These are phyloP conservation scores for Plecotus auritus DNA, from an alignment of 2,113 vertebrate genomes.

Conservation along the genomic window DNA sequence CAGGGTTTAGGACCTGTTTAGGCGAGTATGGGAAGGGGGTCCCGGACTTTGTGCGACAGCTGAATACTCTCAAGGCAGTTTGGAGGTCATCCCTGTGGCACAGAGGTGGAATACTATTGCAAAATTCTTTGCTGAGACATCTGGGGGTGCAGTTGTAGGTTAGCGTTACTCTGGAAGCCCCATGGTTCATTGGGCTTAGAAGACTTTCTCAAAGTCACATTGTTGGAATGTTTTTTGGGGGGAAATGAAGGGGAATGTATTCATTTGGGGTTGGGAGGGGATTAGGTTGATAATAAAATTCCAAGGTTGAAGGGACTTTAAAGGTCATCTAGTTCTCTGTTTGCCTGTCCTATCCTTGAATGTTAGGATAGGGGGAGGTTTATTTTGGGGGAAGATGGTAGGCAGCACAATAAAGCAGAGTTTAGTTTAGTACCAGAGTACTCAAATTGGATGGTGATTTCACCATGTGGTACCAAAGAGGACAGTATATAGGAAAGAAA, in stretches of 20 bases:
- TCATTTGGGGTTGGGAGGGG: conserved; percentile 16
- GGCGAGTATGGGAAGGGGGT: not conserved
- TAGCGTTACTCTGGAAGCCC: not conserved
- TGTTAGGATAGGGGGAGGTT: not conserved
- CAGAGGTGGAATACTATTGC: conserved; percentile 6
- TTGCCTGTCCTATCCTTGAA: conserved; percentile 16
- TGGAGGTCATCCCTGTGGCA: conserved; percentile 14
- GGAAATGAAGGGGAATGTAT: conserved; percentile 4
- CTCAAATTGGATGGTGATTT: not conserved
- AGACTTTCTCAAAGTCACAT: not conserved
- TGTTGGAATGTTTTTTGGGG: not conserved
- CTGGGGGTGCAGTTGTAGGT: conserved; percentile 18
- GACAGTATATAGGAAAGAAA: conserved; percentile 19
- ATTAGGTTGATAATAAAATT: conserved; percentile 46
- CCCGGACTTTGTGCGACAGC: conserved; percentile 11
- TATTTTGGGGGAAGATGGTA: not conserved
- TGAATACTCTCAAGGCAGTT: conserved; percentile 39
- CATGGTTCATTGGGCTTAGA: conserved; percentile 19
- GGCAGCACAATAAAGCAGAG: conserved; percentile 1
- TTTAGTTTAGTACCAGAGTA: conserved; percentile 1
- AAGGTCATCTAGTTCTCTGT: conserved; percentile 37
- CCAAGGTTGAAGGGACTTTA: conserved; percentile 39
- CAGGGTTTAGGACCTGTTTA: conserved; percentile 35
- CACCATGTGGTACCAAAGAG: conserved; percentile 21
- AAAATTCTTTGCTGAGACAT: conserved; percentile 35